Base-by-base conservation (phyloP, 2,113 vertebrate genomes). In the Leptocoma aspasia region DNA sequence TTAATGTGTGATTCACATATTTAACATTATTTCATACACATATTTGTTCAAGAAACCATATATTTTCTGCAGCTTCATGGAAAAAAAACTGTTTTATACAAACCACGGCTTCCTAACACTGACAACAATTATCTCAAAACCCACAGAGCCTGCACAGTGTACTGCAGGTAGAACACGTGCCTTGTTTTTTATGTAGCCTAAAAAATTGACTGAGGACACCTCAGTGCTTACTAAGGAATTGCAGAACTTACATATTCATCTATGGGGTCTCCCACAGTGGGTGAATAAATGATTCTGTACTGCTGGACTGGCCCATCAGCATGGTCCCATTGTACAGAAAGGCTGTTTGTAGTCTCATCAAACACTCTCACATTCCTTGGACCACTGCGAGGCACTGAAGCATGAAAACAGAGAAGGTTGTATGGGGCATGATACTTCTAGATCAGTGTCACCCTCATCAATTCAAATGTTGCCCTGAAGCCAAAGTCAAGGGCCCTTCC, bases 261-360 rank as follows among this genome's bases (percentile, higher is more conserved):
- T 1, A 99, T 99, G 41, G 99, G 99, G 85, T 99, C 99, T 65
- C 99, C 99, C 9, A 98, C 98, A 31, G 98, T 96, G 41, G 99
- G 98, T 26, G 99, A 98, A 82, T 99, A 99, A 95, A 98, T 95
- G 44, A 99, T 99, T 95, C 96, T 98, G 94, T 99, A 99, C 69
- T 99, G 99, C 77, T 98, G 98, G 21, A 99, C 99, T 3, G 99
- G 99, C 7, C 99, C 99, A 63, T 99, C 99, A 0, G 99, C 99
- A 47, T 99, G 99, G 82, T 99, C 99, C 99, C 99, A 99, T 82
- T 98, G 97, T 2, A 99, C 98, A 81, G 98, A 99, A 61, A 99
- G 98, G 44, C 98, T 99, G 75, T 98, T 99, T 85, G 99, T 99
- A 76, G 99, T 99, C 96, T 98, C 98, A 17, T 98, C 99, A 4